Conservation (phyloP, 2,797 vertebrate species). For the Betta splendens region DNA sequence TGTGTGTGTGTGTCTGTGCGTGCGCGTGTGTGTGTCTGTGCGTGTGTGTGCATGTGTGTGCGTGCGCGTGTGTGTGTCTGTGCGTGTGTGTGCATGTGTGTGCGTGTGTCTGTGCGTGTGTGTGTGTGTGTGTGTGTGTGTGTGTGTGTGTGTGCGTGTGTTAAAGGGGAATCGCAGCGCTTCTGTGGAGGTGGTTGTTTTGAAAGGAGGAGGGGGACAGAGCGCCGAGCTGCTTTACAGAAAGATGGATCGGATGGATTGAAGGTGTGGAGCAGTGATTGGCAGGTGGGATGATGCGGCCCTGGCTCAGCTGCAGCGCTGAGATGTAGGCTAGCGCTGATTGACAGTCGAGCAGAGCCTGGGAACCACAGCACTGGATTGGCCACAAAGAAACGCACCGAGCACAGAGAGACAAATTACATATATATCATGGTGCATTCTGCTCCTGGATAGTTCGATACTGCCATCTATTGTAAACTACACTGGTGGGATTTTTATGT, state of each 20-base stretch:
- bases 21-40: conserved; percentile 7
- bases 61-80: conserved; percentile 29
- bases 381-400: conserved; percentile 50
- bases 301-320: conserved; percentile 86
- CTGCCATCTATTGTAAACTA: conserved; percentile 67
- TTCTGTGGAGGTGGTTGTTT: conserved; percentile 60
- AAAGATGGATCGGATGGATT: conserved; percentile 69
- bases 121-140: conserved; percentile 17
- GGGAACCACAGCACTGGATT: conserved; percentile 67
- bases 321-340: conserved; percentile 84
- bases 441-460: conserved; percentile 60
- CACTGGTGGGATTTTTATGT: conserved; percentile 23
- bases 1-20: no score
- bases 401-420: conserved; percentile 37
- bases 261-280: conserved; percentile 83
- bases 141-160: conserved; percentile 41
- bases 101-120: no score
- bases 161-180: conserved; percentile 57
- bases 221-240: conserved; percentile 65
- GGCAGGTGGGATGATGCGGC: conserved; percentile 84
- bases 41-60: conserved; percentile 8
- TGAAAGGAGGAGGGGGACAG: conserved; percentile 38
- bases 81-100: no score
- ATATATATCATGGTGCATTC: conserved; percentile 51
- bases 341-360: conserved; percentile 84